These are phyloP conservation scores for Calliopsis andreniformis DNA, from an alignment of 1,140 invertebrate genomes.

Conservation along the genomic window DNA sequence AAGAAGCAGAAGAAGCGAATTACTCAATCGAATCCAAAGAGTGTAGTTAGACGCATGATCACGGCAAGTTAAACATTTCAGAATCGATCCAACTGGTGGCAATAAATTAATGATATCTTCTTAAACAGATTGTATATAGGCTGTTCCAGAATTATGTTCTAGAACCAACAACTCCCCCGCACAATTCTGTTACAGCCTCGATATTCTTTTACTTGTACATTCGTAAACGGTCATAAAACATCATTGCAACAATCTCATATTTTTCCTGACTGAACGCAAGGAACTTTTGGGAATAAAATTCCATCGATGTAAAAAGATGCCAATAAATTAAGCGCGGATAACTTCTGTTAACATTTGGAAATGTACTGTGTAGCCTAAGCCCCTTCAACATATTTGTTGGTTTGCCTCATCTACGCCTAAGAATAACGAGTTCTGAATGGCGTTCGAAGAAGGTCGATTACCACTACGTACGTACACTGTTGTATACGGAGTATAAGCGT, in stretches of 20 bases:
- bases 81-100: not conserved
- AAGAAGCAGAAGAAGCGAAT: no score
- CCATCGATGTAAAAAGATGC: conserved; percentile 19
- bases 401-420: conserved; percentile 3
- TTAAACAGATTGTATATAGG: not conserved
- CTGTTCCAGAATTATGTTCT: not conserved
- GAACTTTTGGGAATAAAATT: not conserved
- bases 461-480: conserved; percentile 44
- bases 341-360: not conserved
- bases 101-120: not conserved
- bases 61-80: not conserved
- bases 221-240: conserved; percentile 2
- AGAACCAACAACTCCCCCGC: no score
- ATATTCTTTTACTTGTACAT: not conserved
- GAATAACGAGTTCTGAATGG: conserved; percentile 38
- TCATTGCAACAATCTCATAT: conserved; percentile 13
- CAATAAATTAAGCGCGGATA: not conserved
- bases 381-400: not conserved
- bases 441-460: conserved; percentile 50
- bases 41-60: not conserved
- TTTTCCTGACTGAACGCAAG: not conserved
- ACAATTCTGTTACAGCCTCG: not conserved
- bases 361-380: not conserved
- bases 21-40: not conserved
- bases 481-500: conserved; percentile 52